Base-by-base conservation (phyloP, 2,797 vertebrate species). In the Miichthys miiuy region DNA sequence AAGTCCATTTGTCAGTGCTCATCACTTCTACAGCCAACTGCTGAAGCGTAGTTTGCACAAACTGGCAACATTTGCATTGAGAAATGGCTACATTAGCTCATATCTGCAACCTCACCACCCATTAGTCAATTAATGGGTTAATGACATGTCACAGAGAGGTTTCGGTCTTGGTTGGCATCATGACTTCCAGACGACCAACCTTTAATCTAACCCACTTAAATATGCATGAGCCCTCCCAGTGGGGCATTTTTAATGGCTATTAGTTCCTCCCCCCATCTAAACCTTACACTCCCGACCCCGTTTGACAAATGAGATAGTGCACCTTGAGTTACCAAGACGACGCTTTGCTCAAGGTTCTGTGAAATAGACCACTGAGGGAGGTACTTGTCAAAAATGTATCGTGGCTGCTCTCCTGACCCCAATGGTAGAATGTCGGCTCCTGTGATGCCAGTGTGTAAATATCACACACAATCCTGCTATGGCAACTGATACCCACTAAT, bases 101-200 rank as follows among this genome's bases (percentile, higher is more conserved):
- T 80, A 77, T 65, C 69, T 68, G 68, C 48, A 73, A 75, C 61
- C 62, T 58, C 77, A n/a, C 30, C 69, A 61, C 44, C 65, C 79
- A 85, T 91, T 86, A 91, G 83, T 91, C 91, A 92, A 88, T 93
- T 88, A 92, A 90, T 88, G 91, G 91, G 92, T 94, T 94, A 92
- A 94, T 93, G 88, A 83, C 84, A 77, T 80, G 87, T 90, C 85
- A 90, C 63, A 68, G 81, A 71, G 77, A 72, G 66, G 81, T 81
- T 83, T 86, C 62, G 66, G 68, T 80, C 69, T 71, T 63, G 34
- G 77, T 76, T 71, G 75, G 62, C 72, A 66, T 70, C 64, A 55
- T 23, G 23, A 76, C 77, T 85, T 75, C 66, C 85, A 77, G 68
- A 68, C 65, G 65, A 88, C 87, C 84, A 79, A 86, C 79, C 88